A percentile compares a stretch with the other conserved stretches of the same genome.
Evolutionary conservation across 2,797 vertebrate genomes (phyloP).

Genomic region (Lepilemur ruficaudatus): DNA sequence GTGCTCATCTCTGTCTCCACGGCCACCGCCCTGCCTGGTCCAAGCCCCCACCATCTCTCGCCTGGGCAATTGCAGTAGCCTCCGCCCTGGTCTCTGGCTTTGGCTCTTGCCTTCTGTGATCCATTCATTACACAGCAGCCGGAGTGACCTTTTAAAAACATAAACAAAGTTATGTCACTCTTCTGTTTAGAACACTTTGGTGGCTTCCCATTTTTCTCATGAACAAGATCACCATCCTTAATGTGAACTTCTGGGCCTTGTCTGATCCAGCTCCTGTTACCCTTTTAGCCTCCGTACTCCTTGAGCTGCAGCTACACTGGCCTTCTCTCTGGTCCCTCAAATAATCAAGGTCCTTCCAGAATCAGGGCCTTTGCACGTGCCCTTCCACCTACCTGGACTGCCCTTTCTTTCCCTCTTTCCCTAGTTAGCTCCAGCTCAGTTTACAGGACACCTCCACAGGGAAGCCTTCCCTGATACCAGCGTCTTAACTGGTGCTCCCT

Average conservation of each 20-base stretch:
- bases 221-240: background rate
- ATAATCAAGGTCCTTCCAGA: background rate
- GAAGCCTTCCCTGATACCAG: background rate
- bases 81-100: background rate
- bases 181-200: background rate
- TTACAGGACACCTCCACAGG: background rate
- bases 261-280: background rate
- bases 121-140: background rate
- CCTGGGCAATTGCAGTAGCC: background rate
- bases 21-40: rapidly evolving
- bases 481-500: background rate
- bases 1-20: rapidly evolving
- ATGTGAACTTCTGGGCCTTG: background rate
- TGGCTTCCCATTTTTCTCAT: background rate
- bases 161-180: no score
- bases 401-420: background rate
- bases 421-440: background rate
- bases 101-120: background rate
- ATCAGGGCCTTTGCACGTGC: background rate
- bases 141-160: background rate
- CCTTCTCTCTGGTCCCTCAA: background rate
- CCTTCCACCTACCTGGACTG: background rate
- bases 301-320: background rate
- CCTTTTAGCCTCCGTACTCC: background rate
- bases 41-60: rapidly evolving